These are phyloP conservation scores for Glyphotaelius pellucidus DNA, from an alignment of 2,888 invertebrate genomes.

Conservation along the genomic window DNA sequence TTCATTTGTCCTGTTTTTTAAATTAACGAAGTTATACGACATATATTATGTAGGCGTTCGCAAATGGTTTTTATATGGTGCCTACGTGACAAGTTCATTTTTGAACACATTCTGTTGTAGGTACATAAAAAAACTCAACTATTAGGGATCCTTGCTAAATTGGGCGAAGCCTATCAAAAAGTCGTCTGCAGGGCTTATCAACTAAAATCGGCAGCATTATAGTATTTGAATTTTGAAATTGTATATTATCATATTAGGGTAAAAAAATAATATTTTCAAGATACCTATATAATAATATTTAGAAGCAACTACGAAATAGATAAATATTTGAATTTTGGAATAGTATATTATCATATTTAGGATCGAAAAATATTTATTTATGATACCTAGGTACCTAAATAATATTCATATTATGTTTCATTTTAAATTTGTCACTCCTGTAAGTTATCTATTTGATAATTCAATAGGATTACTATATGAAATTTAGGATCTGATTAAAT, in stretches of 20 bases:
- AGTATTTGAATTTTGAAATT: too few species aligned
- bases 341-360: background rate
- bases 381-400: background rate
- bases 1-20: too few species aligned
- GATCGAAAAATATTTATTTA: background rate
- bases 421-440: background rate
- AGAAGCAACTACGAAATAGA: background rate
- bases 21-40: too few species aligned
- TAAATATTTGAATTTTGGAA: background rate
- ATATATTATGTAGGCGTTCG: too few species aligned
- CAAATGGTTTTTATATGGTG: too few species aligned
- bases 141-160: too few species aligned
- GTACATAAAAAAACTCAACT: too few species aligned
- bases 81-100: too few species aligned
- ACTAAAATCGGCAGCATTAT: too few species aligned
- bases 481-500: background rate
- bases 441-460: background rate
- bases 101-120: too few species aligned
- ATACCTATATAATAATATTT: background rate
- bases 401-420: background rate
- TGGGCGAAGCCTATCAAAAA: too few species aligned
- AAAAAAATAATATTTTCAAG: background rate
- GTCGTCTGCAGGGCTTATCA: too few species aligned
- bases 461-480: background rate
- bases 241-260: background rate